Evolutionary conservation across 1,140 invertebrate species (phyloP), one percentile per base, ranked within the genome.

Genomic region (Drosophila lowei): DNA sequence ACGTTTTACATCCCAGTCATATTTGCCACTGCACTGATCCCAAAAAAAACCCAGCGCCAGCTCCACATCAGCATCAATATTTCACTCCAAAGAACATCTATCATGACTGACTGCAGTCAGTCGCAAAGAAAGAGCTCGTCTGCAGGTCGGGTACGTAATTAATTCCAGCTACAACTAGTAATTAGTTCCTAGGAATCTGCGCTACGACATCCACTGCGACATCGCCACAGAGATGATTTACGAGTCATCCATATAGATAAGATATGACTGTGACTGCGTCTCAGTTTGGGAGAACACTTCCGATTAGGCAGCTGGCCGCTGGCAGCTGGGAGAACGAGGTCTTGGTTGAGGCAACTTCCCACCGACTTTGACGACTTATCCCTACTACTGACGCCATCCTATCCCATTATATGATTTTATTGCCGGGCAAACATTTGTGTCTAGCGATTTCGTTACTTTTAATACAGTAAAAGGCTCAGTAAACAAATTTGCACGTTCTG

Each of bases 371-470:
- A 49, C 25, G 49, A 15, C 50, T 56, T 52, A 47, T 23, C 63
- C 21, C 30, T 1, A 34, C 50, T 15, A 34, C 63, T 25, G 43
- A 53, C 72, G 67, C 73, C 60, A 70, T 55, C 56, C 46, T 9
- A 21, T 55, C 56, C 48, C 9, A 21, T 77, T 54, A 59, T 61
- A 60, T 85, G 60, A 62, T 65, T 55, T 65, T 77, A 74, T 72
- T 74, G 76, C 72, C 44, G 46, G 58, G 41, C 67, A 84, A 85
- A 85, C 72, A 79, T 85, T 85, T 86, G 73, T 63, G 80, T 84
- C 80, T 86, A 57, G 68, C 30, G 64, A 88, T 86, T 85, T 78
- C 73, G 53, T 42, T 86, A 81, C 73, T 5, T 38, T 68, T 53
- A 62, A 57, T 77, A 71, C 50, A 50, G 63, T 44, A 73, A 67